phyloP scores from a whole-genome alignment of 2,888 invertebrate genomes.

The Epinotia nisella region DNA sequence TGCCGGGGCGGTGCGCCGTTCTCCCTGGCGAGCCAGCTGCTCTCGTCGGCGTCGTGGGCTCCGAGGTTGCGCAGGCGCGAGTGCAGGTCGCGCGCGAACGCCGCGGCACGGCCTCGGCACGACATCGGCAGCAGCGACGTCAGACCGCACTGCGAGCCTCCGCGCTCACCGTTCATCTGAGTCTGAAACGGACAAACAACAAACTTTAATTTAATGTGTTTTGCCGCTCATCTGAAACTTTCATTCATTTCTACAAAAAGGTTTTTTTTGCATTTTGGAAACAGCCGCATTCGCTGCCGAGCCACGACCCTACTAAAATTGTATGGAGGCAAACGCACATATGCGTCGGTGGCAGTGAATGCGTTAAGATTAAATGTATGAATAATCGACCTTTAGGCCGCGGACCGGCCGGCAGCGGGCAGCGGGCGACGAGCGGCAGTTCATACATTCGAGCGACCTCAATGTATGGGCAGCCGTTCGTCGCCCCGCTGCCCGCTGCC shows the following conservation, averaged over 20 bases:
- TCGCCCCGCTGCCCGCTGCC: too few relatives aligned
- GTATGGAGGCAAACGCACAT: too few relatives aligned
- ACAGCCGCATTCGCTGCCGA: too few relatives aligned
- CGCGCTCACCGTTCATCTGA: conserved; percentile 84
- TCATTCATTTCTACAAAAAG: not conserved
- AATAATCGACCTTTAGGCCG: too few relatives aligned
- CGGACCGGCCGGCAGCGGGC: too few relatives aligned
- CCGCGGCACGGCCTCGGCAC: conserved; percentile 91
- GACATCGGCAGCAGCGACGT: conserved; percentile 90
- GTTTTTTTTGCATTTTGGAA: not conserved
- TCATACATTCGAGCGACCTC: too few relatives aligned
- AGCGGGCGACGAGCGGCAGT: too few relatives aligned
- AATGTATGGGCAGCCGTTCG: too few relatives aligned
- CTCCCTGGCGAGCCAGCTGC: conserved; percentile 73
- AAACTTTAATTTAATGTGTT: not conserved
- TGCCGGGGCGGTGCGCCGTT: conserved; percentile 56
- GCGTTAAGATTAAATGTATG: too few relatives aligned
- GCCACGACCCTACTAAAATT: too few relatives aligned
- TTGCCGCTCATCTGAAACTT: not conserved
- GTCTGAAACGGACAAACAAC: conserved; percentile 69
- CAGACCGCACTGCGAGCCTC: conserved; percentile 86
- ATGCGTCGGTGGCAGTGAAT: too few relatives aligned
- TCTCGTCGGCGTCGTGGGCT: conserved; percentile 76
- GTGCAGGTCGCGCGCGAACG: conserved; percentile 91
- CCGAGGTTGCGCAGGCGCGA: conserved; percentile 90